These are phyloP conservation scores for Rutilus rutilus DNA, from an alignment of 2,113 vertebrate genomes.

Conservation along the genomic window DNA sequence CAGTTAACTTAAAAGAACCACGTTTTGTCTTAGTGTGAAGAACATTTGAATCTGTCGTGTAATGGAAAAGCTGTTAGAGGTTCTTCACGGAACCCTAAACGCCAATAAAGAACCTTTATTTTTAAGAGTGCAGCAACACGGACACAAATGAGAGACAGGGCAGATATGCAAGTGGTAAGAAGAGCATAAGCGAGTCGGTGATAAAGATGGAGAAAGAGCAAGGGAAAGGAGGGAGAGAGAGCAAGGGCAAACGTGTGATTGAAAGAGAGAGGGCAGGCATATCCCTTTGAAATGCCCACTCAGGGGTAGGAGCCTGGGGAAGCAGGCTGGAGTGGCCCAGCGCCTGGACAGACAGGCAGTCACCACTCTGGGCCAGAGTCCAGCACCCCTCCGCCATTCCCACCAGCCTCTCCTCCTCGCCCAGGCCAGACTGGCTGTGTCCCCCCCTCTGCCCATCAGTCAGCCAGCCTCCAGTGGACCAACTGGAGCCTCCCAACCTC, in stretches of 20 bases:
- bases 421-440: constrained; percentile 64
- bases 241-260: constrained; percentile 64
- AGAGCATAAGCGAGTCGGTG: background rate
- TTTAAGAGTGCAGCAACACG: too few relatives aligned
- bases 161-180: background rate
- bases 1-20: too few relatives aligned
- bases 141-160: background rate
- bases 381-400: constrained; percentile 74
- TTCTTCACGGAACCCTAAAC: too few relatives aligned
- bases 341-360: constrained; percentile 81
- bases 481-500: constrained; percentile 68
- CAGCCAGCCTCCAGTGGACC: constrained; percentile 76
- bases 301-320: constrained; percentile 79
- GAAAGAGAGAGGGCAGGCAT: constrained; percentile 72
- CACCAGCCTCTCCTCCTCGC: constrained; percentile 75
- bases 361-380: constrained; percentile 76
- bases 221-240: constrained; percentile 66
- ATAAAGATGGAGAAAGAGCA: constrained; percentile 52
- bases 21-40: too few relatives aligned
- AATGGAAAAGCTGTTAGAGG: too few relatives aligned
- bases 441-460: constrained; percentile 70
- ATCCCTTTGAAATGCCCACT: constrained; percentile 81
- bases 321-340: constrained; percentile 76
- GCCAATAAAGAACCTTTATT: too few relatives aligned
- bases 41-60: too few relatives aligned